A percentile compares a stretch with the other conserved stretches of the same genome.
Conservation (phyloP, 2,113 vertebrate genomes). For the Enhydra lutris region DNA sequence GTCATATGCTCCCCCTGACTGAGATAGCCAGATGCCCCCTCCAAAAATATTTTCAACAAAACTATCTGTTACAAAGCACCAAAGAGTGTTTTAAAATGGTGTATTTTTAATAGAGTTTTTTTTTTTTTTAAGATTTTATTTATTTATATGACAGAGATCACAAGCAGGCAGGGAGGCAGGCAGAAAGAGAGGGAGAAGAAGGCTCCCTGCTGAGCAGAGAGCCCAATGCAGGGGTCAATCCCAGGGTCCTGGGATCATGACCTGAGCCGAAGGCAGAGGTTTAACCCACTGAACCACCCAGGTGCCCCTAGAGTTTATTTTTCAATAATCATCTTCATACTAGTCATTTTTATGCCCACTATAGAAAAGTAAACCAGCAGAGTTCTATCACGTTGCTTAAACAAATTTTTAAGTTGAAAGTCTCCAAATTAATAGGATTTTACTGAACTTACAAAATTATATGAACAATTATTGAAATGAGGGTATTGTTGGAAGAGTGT, state of each 20-base stretch:
- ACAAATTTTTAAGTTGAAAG: constrained; percentile 18
- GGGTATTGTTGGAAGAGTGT: background rate
- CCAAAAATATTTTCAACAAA: background rate
- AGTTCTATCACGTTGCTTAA: background rate
- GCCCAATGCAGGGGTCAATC: fast-evolving
- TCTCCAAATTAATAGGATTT: constrained; percentile 6
- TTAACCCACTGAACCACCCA: too few relatives aligned
- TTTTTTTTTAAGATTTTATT: too few relatives aligned
- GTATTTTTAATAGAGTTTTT: too few relatives aligned
- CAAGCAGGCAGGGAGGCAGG: too few relatives aligned
- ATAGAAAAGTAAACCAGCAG: background rate
- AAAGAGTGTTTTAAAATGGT: background rate
- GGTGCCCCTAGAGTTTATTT: background rate
- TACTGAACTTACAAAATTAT: background rate
- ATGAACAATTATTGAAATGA: constrained; percentile 17
- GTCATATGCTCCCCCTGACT: background rate
- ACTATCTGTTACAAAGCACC: background rate
- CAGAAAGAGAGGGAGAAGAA: too few relatives aligned
- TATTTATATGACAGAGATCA: too few relatives aligned
- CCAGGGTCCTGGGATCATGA: too few relatives aligned
- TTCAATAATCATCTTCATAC: background rate
- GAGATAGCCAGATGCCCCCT: background rate
- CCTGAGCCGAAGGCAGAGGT: too few relatives aligned
- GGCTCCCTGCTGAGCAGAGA: too few relatives aligned
- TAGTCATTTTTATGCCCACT: constrained; percentile 2